A percentile compares a stretch with the other conserved stretches of the same genome.
Conservation (phyloP, 2,113 vertebrate species). For the Urocolius indicus region DNA sequence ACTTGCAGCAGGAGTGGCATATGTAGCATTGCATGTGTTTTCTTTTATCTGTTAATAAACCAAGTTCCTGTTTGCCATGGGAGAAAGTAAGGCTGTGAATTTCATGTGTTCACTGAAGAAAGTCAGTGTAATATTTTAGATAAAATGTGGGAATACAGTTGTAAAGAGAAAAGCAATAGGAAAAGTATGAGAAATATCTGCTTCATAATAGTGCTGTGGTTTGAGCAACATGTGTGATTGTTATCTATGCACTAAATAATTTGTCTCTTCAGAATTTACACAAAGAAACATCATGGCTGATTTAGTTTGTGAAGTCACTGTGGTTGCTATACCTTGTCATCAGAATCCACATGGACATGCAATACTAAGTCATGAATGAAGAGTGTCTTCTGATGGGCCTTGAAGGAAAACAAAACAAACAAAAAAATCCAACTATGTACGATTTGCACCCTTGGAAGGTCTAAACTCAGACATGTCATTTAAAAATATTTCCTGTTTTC, state of each 20-base stretch:
- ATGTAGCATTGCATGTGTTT: neutral
- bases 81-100: neutral
- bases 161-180: neutral
- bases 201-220: neutral
- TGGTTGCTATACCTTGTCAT: neutral
- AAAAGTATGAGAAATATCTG: neutral
- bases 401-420: conserved; percentile 34
- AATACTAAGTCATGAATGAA: conserved; percentile 18
- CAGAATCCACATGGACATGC: neutral
- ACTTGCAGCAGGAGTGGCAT: neutral
- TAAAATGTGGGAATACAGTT: neutral
- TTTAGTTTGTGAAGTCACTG: conserved; percentile 9
- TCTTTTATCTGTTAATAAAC: neutral
- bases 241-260: neutral
- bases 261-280: conserved; percentile 5
- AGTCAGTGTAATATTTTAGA: neutral
- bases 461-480: conserved; percentile 45
- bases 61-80: neutral
- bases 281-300: neutral
- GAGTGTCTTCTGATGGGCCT: conserved; percentile 53
- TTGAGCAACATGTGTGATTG: neutral
- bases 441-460: conserved; percentile 54
- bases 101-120: neutral
- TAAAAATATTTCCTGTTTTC: conserved; percentile 75
- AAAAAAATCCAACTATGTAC: neutral